Evolutionary conservation across 2,888 invertebrate species (phyloP).

Genomic region (Eremobia ochroleuca): DNA sequence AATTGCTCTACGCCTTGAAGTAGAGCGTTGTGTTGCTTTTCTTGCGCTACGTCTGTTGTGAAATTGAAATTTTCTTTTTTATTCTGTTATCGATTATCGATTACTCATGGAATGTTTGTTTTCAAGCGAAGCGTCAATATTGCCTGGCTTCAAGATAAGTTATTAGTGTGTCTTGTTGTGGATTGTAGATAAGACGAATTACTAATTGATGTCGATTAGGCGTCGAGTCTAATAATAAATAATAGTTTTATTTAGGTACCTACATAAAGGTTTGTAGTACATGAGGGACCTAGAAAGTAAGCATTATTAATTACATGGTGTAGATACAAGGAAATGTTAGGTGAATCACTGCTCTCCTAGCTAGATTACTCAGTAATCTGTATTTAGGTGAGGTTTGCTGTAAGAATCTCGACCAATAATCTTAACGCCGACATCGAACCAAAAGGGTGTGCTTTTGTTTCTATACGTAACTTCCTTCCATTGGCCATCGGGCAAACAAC

Average conservation of each 20-base stretch:
- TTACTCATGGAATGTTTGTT: slow-evolving; percentile 50
- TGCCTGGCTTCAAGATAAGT: slow-evolving; percentile 19
- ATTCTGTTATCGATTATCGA: slow-evolving; percentile 48
- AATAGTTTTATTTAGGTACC: too few relatives aligned
- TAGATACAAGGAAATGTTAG: too few relatives aligned
- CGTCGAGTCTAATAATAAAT: too few relatives aligned
- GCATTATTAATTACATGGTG: too few relatives aligned
- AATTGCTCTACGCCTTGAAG: slow-evolving; percentile 95
- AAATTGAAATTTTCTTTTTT: slow-evolving; percentile 66
- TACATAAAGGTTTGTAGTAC: too few relatives aligned
- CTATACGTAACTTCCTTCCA: not conserved
- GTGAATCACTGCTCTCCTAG: too few relatives aligned
- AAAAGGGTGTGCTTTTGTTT: not conserved
- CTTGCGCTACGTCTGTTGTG: slow-evolving; percentile 93
- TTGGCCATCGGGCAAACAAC: not conserved
- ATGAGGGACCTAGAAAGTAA: too few relatives aligned
- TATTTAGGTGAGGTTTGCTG: too few relatives aligned
- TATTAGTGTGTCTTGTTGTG: slow-evolving; percentile 29
- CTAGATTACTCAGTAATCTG: too few relatives aligned
- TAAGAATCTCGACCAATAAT: not conserved
- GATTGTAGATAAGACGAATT: slow-evolving; percentile 39
- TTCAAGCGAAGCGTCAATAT: slow-evolving; percentile 44
- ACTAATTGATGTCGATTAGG: slow-evolving; percentile 27
- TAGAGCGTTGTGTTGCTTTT: slow-evolving; percentile 94
- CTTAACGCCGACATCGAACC: not conserved